Base-by-base conservation (phyloP, 2,113 vertebrate genomes). In the Clinocottus analis region DNA sequence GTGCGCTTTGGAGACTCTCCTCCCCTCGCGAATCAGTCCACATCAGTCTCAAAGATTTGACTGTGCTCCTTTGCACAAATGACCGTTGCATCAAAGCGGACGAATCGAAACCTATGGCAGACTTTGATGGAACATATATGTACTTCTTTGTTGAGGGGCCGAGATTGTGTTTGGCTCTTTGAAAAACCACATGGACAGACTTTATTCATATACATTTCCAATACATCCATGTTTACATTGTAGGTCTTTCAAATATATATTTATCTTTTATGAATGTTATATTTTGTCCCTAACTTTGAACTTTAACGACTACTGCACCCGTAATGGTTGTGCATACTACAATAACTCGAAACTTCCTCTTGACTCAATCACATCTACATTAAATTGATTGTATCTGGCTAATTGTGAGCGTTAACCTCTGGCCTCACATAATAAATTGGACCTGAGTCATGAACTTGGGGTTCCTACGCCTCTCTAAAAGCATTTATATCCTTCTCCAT, bases 41-140 rank as follows among this genome's bases (percentile, higher is more conserved):
- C 51, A 66, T 65, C 75, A 65, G 29, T 61, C 19, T 43, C 43
- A 53, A 23, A 55, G n/a, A 67, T 55, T 33, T 23, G 27, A 59
- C 31, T 29, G 9, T 0, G 27, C 27, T 72, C 39, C 33, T 67
- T 29, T 29, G 45, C 53, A 41, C 55, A 63, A 62, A 4, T 53
- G 41, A 77, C 80, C 69, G 83, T 83, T 83, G 55, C 55, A 80
- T 77, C 67, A 70, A 43, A 78, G 43, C 66, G 56, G 65, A 69
- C 17, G 56, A 25, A n/a, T n/a, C n/a, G n/a, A n/a, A 58, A 53
- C 58, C 47, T 47, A 49, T 12, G 0, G 14, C 4, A 0, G 19
- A 39, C 58, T 72, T 33, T 33, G 51, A 79, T 13, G 23, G 43
- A 19, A 11, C 27, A 61, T 35, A 33, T 33, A 61, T 19, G 43